These are phyloP conservation scores for Tragelaphus imberbis DNA, from an alignment of 2,113 vertebrate species.

Conservation along the genomic window DNA sequence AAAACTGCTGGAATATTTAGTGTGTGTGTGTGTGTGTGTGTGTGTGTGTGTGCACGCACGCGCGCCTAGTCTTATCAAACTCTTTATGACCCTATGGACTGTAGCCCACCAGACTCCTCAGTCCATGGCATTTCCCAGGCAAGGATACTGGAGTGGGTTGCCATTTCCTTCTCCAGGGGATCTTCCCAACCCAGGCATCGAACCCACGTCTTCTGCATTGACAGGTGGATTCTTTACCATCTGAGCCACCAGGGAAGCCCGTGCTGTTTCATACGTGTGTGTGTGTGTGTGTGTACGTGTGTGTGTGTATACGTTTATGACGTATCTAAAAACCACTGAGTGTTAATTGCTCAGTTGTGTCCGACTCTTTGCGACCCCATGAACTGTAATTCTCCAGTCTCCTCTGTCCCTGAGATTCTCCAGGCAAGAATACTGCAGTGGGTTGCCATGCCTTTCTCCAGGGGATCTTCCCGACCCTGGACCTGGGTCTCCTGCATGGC, in stretches of 20 bases:
- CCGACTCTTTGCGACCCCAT: not conserved
- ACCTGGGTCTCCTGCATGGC: not conserved
- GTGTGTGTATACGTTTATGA: not conserved
- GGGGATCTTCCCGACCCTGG: not conserved
- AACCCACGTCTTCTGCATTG: not conserved
- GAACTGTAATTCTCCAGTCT: not conserved
- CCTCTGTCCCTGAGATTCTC: not conserved
- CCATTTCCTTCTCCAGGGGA: not conserved
- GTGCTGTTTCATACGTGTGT: not conserved
- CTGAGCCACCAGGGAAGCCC: not conserved
- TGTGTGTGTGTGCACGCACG: accelerated
- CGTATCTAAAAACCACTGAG: not conserved
- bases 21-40: accelerated
- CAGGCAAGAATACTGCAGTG: not conserved
- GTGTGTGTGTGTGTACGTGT: no score
- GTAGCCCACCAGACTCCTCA: not conserved
- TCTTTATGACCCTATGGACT: not conserved
- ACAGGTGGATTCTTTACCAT: not conserved
- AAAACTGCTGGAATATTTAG: not conserved
- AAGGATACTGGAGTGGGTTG: not conserved
- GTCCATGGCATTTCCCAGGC: not conserved
- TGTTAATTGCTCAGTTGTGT: not conserved
- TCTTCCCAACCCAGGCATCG: not conserved
- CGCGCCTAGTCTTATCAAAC: not conserved
- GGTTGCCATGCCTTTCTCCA: not conserved